Evolutionary conservation across 1,140 invertebrate species (phyloP).

Genomic region (Hestina assimilis): DNA sequence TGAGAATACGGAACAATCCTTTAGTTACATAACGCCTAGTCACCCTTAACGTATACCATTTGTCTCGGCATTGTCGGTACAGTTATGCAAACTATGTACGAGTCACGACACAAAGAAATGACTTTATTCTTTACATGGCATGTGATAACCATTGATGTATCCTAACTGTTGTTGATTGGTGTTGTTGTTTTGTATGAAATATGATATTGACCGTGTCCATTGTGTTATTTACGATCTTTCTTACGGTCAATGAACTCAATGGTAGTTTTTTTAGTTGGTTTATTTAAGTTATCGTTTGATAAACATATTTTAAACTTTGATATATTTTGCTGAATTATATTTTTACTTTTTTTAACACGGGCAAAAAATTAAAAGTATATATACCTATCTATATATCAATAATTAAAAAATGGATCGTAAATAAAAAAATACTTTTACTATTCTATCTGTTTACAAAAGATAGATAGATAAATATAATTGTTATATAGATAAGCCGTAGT

Average conservation of each 20-base stretch:
- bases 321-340: too few relatives aligned
- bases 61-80: conserved; percentile 3
- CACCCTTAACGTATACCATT: background rate
- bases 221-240: background rate
- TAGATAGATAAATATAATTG: too few relatives aligned
- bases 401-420: too few relatives aligned
- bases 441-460: too few relatives aligned
- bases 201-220: background rate
- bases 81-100: conserved; percentile 4
- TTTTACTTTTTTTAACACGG: too few relatives aligned
- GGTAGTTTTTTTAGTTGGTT: too few relatives aligned
- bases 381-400: too few relatives aligned
- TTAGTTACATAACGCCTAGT: background rate
- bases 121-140: background rate
- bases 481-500: background rate
- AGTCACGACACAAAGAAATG: conserved; percentile 5
- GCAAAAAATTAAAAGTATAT: too few relatives aligned
- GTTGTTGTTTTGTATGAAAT: background rate
- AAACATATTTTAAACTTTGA: too few relatives aligned
- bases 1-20: background rate
- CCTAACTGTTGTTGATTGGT: background rate
- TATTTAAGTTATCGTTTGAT: too few relatives aligned
- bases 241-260: background rate
- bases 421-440: too few relatives aligned
- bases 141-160: background rate